Percentiles rank a stretch among this genome's conserved stretches.
phyloP scores from a whole-genome alignment of 2,888 invertebrate species.

The Rhagium mordax region DNA sequence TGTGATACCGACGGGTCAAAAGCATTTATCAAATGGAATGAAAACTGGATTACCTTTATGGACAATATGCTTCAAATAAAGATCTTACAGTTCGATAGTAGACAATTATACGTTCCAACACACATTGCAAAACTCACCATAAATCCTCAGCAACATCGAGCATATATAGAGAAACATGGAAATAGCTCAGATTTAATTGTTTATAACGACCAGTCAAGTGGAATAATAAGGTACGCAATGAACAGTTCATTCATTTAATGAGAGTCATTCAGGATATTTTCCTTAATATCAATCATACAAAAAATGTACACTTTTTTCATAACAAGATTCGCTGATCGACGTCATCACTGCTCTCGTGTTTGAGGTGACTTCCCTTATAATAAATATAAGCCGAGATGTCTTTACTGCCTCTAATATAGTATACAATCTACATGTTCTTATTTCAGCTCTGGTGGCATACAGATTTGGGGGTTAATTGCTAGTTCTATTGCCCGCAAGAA shows the following conservation, averaged over 20 bases:
- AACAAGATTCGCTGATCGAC: too few relatives aligned
- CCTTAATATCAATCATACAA: too few relatives aligned
- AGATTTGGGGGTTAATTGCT: constrained; percentile 83
- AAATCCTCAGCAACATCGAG: not conserved
- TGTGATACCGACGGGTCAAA: constrained; percentile 48
- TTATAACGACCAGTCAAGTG: not conserved
- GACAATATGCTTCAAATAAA: constrained; percentile 88
- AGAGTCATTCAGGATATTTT: not conserved
- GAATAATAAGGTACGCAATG: not conserved
- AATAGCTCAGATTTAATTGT: not conserved
- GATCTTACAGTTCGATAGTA: constrained; percentile 78
- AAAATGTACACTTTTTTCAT: too few relatives aligned
- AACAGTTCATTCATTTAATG: too few relatives aligned
- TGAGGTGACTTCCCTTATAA: too few relatives aligned
- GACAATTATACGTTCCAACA: constrained; percentile 80
- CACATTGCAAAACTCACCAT: constrained; percentile 62
- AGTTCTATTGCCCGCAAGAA: constrained; percentile 81
- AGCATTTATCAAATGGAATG: constrained; percentile 53
- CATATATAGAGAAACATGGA: not conserved
- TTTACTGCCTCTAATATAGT: too few relatives aligned
- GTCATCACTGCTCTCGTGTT: too few relatives aligned
- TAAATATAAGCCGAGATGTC: too few relatives aligned
- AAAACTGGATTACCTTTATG: constrained; percentile 89
- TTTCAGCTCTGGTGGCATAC: constrained; percentile 81
- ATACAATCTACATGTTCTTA: too few relatives aligned